Percentiles rank a stretch among this genome's conserved stretches.
Evolutionary conservation across 2,797 vertebrate genomes (phyloP).

Genomic region (Poeciliopsis paucimaculata): DNA sequence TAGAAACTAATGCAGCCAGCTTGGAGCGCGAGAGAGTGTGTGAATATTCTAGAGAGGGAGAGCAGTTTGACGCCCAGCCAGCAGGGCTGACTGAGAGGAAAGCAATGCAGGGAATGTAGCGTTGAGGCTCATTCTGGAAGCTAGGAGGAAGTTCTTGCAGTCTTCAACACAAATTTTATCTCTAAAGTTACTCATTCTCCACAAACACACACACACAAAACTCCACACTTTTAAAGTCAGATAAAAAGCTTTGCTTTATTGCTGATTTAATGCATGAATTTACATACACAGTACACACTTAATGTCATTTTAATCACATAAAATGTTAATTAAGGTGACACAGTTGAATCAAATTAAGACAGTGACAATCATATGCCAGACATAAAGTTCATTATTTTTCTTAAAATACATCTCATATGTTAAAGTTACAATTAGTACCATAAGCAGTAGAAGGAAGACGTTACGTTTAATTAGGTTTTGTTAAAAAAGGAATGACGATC

Average conservation of each 20-base stretch:
- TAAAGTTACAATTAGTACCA: slow-evolving; percentile 51
- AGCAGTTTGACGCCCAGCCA: slow-evolving; percentile 34
- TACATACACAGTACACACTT: slow-evolving; percentile 61
- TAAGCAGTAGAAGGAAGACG: slow-evolving; percentile 65
- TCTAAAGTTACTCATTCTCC: slow-evolving; percentile 14
- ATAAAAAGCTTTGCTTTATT: slow-evolving; percentile 74
- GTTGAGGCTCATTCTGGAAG: slow-evolving; percentile 19
- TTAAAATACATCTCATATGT: slow-evolving; percentile 46
- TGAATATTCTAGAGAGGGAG: slow-evolving; percentile 69
- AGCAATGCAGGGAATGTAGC: slow-evolving; percentile 49
- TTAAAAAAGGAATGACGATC: slow-evolving; percentile 52
- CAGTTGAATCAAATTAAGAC: slow-evolving; percentile 58
- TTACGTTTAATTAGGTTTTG: slow-evolving; percentile 36
- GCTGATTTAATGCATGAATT: slow-evolving; percentile 69
- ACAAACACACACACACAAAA: background rate
- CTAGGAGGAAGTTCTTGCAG: slow-evolving; percentile 14
- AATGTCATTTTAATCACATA: slow-evolving; percentile 51
- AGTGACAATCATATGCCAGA: slow-evolving; percentile 55
- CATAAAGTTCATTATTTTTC: slow-evolving; percentile 41
- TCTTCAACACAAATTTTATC: slow-evolving; percentile 23
- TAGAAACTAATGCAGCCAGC: slow-evolving; percentile 59
- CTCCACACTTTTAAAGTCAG: background rate
- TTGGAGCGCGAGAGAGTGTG: slow-evolving; percentile 17
- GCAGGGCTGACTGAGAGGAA: slow-evolving; percentile 32
- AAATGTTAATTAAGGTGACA: slow-evolving; percentile 48